These are phyloP conservation scores for Phengaris arion DNA, from an alignment of 2,888 invertebrate species.

Conservation along the genomic window DNA sequence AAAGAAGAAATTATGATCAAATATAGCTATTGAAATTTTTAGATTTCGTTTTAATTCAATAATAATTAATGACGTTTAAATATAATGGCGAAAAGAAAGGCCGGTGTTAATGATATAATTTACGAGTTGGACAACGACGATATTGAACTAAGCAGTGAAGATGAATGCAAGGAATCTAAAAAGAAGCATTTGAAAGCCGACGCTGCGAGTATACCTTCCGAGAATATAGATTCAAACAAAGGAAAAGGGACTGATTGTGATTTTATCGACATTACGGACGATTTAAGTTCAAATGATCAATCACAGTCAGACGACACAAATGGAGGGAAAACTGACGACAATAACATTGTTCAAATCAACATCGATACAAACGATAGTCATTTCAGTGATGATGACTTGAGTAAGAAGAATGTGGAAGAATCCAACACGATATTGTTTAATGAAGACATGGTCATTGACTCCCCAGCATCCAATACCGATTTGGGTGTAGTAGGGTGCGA, in stretches of 20 bases:
- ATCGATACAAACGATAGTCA: slow-evolving; percentile 41
- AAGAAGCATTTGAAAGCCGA: slow-evolving; percentile 50
- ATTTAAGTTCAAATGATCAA: slow-evolving; percentile 42
- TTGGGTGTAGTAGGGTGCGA: slow-evolving; percentile 63
- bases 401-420: slow-evolving; percentile 45
- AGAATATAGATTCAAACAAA: slow-evolving; percentile 42
- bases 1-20: neutral
- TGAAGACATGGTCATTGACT: slow-evolving; percentile 63
- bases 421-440: slow-evolving; percentile 52
- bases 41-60: neutral
- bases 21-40: neutral
- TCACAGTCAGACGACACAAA: slow-evolving; percentile 46
- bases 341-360: slow-evolving; percentile 33
- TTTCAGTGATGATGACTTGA: slow-evolving; percentile 41
- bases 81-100: slow-evolving; percentile 69
- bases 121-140: slow-evolving; percentile 76
- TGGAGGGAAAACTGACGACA: slow-evolving; percentile 64
- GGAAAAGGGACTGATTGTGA: slow-evolving; percentile 46
- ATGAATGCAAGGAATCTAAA: slow-evolving; percentile 65
- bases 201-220: slow-evolving; percentile 38
- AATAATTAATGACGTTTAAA: slow-evolving; percentile 16
- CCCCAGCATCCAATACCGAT: slow-evolving; percentile 58
- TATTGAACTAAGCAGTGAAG: slow-evolving; percentile 67
- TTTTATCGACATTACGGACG: slow-evolving; percentile 46
- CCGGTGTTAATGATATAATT: slow-evolving; percentile 69